phyloP scores from a whole-genome alignment of 2,113 vertebrate species.

The Porphyrio hochstetteri region DNA sequence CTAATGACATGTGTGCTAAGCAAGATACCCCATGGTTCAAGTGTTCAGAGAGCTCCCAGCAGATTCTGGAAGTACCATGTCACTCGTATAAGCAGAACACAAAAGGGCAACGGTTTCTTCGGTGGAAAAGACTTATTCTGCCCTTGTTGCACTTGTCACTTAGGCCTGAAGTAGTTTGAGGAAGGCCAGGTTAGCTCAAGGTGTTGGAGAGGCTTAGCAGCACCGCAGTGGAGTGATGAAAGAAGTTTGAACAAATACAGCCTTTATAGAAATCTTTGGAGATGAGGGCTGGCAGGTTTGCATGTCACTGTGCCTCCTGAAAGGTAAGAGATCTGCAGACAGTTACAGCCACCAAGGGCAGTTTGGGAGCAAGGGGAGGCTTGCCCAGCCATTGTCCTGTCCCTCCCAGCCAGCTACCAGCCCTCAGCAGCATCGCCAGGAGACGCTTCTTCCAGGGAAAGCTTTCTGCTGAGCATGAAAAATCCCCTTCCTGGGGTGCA shows the following conservation, averaged over 20 bases:
- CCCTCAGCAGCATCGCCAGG: neutral
- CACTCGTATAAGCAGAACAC: neutral
- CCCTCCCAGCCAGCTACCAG: neutral
- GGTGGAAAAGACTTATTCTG: neutral
- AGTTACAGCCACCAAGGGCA: neutral
- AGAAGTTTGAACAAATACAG: neutral
- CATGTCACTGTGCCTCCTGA: rapidly evolving
- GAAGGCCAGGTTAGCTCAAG: neutral
- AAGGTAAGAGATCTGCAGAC: neutral
- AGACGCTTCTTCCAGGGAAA: neutral
- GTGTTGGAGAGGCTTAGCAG: neutral
- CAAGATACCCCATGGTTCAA: neutral
- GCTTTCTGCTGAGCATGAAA: neutral
- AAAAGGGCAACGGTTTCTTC: neutral
- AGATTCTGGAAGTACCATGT: neutral
- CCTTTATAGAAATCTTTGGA: neutral
- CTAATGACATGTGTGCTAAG: neutral
- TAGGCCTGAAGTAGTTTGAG: neutral
- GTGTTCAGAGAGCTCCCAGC: neutral
- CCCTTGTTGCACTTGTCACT: neutral
- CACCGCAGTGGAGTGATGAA: rapidly evolving
- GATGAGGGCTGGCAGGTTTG: neutral
- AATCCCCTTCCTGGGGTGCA: rapidly evolving
- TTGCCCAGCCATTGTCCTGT: rapidly evolving
- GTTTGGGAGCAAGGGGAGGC: neutral